phyloP scores from a whole-genome alignment of 1,140 invertebrate species.

The Berghia stephanieae region DNA sequence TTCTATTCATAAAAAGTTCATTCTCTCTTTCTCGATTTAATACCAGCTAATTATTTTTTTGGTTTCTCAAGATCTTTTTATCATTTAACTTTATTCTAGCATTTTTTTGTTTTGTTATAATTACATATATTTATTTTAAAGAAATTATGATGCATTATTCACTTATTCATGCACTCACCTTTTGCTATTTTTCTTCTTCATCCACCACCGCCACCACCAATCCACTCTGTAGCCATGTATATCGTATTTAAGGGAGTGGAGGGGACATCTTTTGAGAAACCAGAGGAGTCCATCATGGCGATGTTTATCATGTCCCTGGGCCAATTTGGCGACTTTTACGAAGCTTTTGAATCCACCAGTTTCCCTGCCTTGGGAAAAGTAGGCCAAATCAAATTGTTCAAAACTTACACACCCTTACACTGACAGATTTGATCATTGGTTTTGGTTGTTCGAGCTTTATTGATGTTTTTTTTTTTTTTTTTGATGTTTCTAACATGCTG shows the following conservation, averaged over 20 bases:
- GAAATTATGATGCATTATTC: not conserved
- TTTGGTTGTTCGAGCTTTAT: no score
- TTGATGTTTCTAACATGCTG: no score
- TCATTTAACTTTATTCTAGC: no score
- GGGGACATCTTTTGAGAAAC: slow-evolving; percentile 68
- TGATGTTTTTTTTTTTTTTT: no score
- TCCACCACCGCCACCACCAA: no score
- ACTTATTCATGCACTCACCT: not conserved
- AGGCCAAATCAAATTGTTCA: slow-evolving; percentile 29
- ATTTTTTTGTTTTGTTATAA: not conserved
- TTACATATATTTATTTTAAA: not conserved
- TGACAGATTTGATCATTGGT: no score
- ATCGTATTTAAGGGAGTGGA: slow-evolving; percentile 57
- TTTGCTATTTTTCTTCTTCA: slow-evolving; percentile 35
- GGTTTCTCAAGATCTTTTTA: no score
- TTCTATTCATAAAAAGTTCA: no score
- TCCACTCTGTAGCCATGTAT: slow-evolving; percentile 67
- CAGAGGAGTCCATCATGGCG: slow-evolving; percentile 92
- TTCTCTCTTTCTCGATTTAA: no score
- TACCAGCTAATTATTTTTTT: no score
- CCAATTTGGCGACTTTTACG: slow-evolving; percentile 94
- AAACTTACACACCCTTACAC: no score
- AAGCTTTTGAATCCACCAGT: slow-evolving; percentile 85
- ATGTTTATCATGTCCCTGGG: slow-evolving; percentile 98
- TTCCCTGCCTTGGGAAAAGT: slow-evolving; percentile 89